Evolutionary conservation across 2,113 vertebrate genomes (phyloP), one percentile per base, ranked within the genome.

Genomic region (Peucedramus taeniatus): DNA sequence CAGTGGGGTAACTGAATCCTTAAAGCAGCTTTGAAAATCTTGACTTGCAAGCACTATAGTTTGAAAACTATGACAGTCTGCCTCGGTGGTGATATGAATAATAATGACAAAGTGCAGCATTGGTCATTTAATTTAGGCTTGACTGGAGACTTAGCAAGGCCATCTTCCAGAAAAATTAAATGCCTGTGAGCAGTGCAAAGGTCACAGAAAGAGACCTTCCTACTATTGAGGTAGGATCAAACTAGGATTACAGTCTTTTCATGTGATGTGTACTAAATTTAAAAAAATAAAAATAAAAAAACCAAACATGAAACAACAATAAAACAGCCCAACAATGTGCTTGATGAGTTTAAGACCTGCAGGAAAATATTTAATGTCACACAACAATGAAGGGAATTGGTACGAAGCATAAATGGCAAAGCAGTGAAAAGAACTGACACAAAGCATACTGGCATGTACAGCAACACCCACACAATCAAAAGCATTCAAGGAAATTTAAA

Each of bases 391-490:
- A 94, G 89, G 27, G 93, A 89, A 82, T 91, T 94, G 93, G 90
- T 96, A 84, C 3, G 6, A 96, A 95, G 79, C 61, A 60, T 68
- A 96, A 97, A 81, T 83, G 83, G 90, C 83, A 96, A 90, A 95
- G 95, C 71, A 96, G 56, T 88, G 83, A 95, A 96, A 93, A 94
- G 82, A 94, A 93, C 83, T 95, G 95, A 96, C 94, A 96, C 72
- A 96, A 96, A 97, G 88, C 94, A 96, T 95, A 96, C 95, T 96
- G 94, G 91, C 45, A 2, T 88, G 87, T 86, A 88, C 71, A 75
- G 90, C 90, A 93, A 94, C 94, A 95, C 92, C 90, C 93, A 97
- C 94, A 95, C 90, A 93, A 95, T 94, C 93, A 91, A 86, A 95
- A 90, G 85, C 80, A 93, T 87, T 95, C 71, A 92, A 90, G 40